phyloP scores from a whole-genome alignment of 2,797 vertebrate species.

The Pangasius djambal region DNA sequence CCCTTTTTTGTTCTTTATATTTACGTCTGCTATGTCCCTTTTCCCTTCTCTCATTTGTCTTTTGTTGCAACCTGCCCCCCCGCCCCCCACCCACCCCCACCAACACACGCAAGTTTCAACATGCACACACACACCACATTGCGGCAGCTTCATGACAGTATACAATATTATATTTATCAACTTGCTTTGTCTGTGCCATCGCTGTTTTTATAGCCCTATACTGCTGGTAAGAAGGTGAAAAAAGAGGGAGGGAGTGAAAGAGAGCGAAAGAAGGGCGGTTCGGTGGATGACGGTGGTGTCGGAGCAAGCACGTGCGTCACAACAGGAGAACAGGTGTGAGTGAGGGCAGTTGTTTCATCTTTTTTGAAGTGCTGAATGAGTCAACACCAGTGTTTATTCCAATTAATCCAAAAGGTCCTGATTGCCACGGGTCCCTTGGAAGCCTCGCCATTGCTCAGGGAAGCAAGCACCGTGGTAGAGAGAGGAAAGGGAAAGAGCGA shows the following conservation, averaged over 20 bases:
- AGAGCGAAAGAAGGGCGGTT: slow-evolving; percentile 61
- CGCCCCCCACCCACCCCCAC: slow-evolving; percentile 27
- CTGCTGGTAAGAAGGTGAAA: neutral
- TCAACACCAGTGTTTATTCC: slow-evolving; percentile 72
- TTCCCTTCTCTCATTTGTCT: slow-evolving; percentile 36
- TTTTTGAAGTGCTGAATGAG: slow-evolving; percentile 73
- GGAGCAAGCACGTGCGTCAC: slow-evolving; percentile 72
- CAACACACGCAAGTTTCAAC: slow-evolving; percentile 55
- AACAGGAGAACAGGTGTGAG: slow-evolving; percentile 80
- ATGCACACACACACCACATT: slow-evolving; percentile 44
- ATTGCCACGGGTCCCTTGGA: slow-evolving; percentile 63
- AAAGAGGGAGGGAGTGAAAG: neutral
- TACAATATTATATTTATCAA: slow-evolving; percentile 51
- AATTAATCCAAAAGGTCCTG: slow-evolving; percentile 69
- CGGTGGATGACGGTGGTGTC: slow-evolving; percentile 68
- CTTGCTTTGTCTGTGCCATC: slow-evolving; percentile 33
- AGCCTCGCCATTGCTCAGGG: slow-evolving; percentile 59
- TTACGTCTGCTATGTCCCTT: slow-evolving; percentile 4
- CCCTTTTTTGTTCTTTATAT: slow-evolving; percentile 11
- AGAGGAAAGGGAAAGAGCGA: slow-evolving; percentile 26
- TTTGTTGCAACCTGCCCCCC: slow-evolving; percentile 41
- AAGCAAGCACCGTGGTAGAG: slow-evolving; percentile 32
- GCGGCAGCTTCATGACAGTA: slow-evolving; percentile 40
- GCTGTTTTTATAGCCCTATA: slow-evolving; percentile 40
- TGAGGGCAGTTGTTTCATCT: slow-evolving; percentile 80